Base-by-base conservation (phyloP, 1,140 invertebrate species). In the Drosophila mauritiana region DNA sequence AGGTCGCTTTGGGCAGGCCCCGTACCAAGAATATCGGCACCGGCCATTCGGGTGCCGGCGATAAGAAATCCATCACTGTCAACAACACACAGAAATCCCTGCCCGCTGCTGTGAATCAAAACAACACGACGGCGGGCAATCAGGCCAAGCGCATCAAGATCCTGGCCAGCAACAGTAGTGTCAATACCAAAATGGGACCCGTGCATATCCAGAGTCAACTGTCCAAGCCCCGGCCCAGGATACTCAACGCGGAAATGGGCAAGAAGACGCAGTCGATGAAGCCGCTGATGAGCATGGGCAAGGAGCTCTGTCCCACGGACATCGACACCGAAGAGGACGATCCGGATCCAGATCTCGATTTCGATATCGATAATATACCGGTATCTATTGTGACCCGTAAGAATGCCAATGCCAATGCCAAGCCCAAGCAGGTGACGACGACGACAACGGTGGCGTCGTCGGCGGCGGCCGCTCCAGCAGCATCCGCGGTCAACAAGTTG, bases 181-280 rank as follows among this genome's bases (percentile, higher is more conserved):
- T 13, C 3, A 48, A 56, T 12, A 31, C 13, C 49, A 56, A 61
- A 25, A 3, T 37, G 34, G 27, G 37, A 8, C n/a, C 58, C 36
- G 15, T 55, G 27, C 48, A 51, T 25, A 55, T 39, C 53, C 53
- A 55, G 36, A 39, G 17, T 13, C 43, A 45, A 20, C 13, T 48
- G 8, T 1, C 53, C 7, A 92, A 91, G 51, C 83, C 91, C n/a
- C 70, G 88, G 22, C 91, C 91, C 6, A 76, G 91, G 15, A 92
- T 92, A 56, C 76, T 92, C 11, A 92, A 92, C 51, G 54, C 90
- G 3, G 77, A 91, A 12, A 84, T 92, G 55, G 84, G 84, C 37
- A 91, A 83, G 17, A 91, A 88, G 62, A 78, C 80, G 8, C 73
- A 73, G 42, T 64, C 88, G 0, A 79, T 92, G 61, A 89, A 90